A percentile compares a stretch with the other conserved stretches of the same genome.
phyloP scores from a whole-genome alignment of 2,888 invertebrate species.

The Bedellia somnulentella region DNA sequence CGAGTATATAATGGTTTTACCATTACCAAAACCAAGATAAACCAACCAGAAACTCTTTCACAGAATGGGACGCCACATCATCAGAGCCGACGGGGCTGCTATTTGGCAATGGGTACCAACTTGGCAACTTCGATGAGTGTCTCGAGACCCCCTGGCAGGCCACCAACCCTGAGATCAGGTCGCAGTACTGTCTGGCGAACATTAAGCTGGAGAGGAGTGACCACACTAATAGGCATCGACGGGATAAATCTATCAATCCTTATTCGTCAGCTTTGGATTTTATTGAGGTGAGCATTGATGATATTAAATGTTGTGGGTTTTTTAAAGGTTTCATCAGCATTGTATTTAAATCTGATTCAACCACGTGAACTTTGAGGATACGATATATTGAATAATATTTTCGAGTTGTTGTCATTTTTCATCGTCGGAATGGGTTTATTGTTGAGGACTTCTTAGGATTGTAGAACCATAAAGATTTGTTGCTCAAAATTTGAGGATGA shows the following conservation, averaged over 20 bases:
- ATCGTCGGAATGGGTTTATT: no score
- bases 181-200: constrained; percentile 54
- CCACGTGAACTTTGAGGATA: no score
- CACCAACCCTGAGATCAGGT: constrained; percentile 24
- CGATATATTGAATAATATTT: no score
- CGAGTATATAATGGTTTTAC: no score
- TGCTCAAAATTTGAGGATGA: no score
- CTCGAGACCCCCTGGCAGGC: constrained; percentile 31
- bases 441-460: no score
- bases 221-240: constrained; percentile 18
- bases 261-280: constrained; percentile 43
- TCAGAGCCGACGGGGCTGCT: constrained; percentile 59
- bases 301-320: background rate
- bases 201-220: constrained; percentile 35
- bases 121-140: constrained; percentile 67
- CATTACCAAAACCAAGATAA: no score
- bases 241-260: constrained; percentile 24
- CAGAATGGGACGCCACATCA: constrained; percentile 66
- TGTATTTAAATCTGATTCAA: background rate
- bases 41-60: no score
- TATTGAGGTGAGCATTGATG: constrained; percentile 36
- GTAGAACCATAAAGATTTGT: no score
- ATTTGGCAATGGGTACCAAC: constrained; percentile 57
- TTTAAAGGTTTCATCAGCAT: background rate
- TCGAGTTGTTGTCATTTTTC: no score